Percentiles rank a stretch among this genome's conserved stretches.
Evolutionary conservation across 2,888 invertebrate genomes (phyloP).

Genomic region (Sarcophaga carnaria): DNA sequence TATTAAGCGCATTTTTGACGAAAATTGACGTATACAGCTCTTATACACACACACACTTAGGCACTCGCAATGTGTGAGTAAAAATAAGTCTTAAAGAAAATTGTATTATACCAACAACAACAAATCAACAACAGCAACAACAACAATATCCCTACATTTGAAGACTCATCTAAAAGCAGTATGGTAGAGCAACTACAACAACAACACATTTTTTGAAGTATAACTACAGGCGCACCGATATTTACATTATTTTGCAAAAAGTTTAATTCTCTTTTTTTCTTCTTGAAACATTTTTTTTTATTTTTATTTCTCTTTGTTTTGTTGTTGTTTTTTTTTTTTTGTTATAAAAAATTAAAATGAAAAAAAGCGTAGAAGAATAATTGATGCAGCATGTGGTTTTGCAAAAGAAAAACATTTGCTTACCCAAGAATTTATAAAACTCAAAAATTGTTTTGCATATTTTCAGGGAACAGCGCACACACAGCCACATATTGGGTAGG

Average conservation of each 20-base stretch:
- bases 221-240: conserved; percentile 54
- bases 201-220: neutral
- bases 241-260: conserved; percentile 58
- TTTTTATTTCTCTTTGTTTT: conserved; percentile 21
- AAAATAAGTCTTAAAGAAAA: conserved; percentile 10
- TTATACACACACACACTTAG: conserved; percentile 8
- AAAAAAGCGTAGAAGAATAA: conserved; percentile 44
- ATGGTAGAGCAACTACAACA: neutral
- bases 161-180: neutral
- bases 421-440: conserved; percentile 27
- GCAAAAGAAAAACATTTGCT: conserved; percentile 59
- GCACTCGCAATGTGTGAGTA: neutral
- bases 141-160: neutral
- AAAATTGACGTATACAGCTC: conserved; percentile 75
- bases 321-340: neutral
- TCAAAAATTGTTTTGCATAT: conserved; percentile 61
- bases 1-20: conserved; percentile 77
- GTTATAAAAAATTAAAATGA: conserved; percentile 12
- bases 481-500: neutral
- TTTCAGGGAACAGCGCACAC: conserved; percentile 15
- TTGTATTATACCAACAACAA: conserved; percentile 27
- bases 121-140: conserved; percentile 13
- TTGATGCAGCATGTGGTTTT: conserved; percentile 70
- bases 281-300: neutral
- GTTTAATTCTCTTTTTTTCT: conserved; percentile 33